A percentile compares a stretch with the other conserved stretches of the same genome.
These are phyloP conservation scores for Lithophane leautieri DNA, from an alignment of 2,888 invertebrate species.

Conservation along the genomic window DNA sequence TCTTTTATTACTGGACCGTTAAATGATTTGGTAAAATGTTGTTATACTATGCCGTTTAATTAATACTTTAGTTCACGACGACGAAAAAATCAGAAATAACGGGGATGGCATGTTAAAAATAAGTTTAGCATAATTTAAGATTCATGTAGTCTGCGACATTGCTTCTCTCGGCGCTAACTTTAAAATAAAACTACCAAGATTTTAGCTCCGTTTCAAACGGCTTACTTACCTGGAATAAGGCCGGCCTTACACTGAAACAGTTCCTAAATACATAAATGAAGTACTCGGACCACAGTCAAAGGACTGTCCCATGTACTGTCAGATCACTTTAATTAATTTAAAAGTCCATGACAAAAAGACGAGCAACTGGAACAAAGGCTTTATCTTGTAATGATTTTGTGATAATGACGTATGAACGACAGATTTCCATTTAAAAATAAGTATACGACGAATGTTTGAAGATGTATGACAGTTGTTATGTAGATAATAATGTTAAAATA, in stretches of 20 bases:
- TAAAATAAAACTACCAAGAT: not conserved
- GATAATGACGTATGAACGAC: constrained; percentile 48
- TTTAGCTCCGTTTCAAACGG: not conserved
- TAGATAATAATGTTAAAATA: constrained; percentile 47
- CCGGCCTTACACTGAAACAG: constrained; percentile 26
- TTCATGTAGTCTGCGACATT: too few relatives aligned
- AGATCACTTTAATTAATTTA: constrained; percentile 40
- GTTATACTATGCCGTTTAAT: not conserved
- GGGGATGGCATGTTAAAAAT: not conserved
- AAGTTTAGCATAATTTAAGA: not conserved
- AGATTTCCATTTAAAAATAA: constrained; percentile 30
- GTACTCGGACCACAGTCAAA: constrained; percentile 14
- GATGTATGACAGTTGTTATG: constrained; percentile 40
- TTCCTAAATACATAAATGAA: constrained; percentile 13
- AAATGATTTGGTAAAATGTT: not conserved
- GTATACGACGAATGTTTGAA: constrained; percentile 51
- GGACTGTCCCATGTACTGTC: constrained; percentile 25
- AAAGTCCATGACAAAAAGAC: constrained; percentile 57
- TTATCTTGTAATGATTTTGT: constrained; percentile 49
- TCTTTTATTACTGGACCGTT: not conserved
- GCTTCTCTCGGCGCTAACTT: too few relatives aligned
- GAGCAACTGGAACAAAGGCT: constrained; percentile 44
- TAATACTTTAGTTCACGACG: not conserved
- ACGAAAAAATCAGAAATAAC: not conserved
- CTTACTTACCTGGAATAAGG: not conserved